Evolutionary conservation across 1,140 invertebrate genomes (phyloP), one percentile per base, ranked within the genome.

Genomic region (Drosophila triauraria): DNA sequence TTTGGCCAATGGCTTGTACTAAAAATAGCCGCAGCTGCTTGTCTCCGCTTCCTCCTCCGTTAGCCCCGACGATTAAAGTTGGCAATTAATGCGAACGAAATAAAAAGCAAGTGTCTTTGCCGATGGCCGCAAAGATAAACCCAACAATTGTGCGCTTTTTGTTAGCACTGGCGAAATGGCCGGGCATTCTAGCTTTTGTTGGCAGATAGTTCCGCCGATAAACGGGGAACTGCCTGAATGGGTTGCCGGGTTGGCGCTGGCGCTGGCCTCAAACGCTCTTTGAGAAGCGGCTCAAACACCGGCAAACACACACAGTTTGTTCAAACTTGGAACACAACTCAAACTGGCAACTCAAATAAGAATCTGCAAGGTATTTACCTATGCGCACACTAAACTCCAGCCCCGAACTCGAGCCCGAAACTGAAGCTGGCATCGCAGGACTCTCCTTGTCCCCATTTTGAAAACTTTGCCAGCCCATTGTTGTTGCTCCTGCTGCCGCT

Each of bases 321-420:
- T 59, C 75, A 78, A 70, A 70, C 75, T 70, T 77, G 54, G 15
- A 50, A 70, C 75, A 78, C 75, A 57, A 78, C 44, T 78, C 75
- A 77, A 77, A 51, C 68, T 51, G 69, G 44, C 53, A 72, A 84
- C 81, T 84, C 67, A 80, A 84, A 80, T 77, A 85, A 70, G 63
- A 85, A 88, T 80, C 80, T 88, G 84, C 78, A 75, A 75, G 80
- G 84, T 88, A 88, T 84, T 80, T 87, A 87, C 85, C 84, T 80
- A 83, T 88, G 77, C 72, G 64, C 71, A 68, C 75, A 87, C 80
- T 77, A 57, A 70, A 71, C 67, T 70, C 61, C 15, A 9, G 15
- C 32, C 32, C 62, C 9, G 3, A 64, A 23, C 60, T 65, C 51
- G 51, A 23, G 30, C 53, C 51, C 23, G 32, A 69, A 86, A 86